Evolutionary conservation across 2,888 invertebrate genomes (phyloP), one percentile per base, ranked within the genome.

Genomic region (Spodoptera picta): DNA sequence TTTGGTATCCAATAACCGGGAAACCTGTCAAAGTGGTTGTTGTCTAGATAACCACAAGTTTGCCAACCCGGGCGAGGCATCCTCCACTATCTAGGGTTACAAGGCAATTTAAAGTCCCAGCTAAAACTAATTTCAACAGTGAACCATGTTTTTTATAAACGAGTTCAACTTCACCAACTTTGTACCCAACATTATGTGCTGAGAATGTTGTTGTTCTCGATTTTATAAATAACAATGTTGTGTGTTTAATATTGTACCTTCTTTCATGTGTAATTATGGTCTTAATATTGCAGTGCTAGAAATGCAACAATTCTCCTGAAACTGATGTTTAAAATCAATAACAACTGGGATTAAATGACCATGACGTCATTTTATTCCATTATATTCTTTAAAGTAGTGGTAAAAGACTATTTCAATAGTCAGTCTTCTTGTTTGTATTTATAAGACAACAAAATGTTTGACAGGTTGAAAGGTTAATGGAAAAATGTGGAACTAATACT

Each of bases 91-190:
- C 53, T 45, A 24, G 60, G 59, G 49, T 56, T 67, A 62, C 69
- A n/a, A 65, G 77, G 65, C 74, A 74, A 79, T 77, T 68, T 75
- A 45, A 70, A 77, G 57, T 65, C 63, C 11, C 48, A 36, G n/a
- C 23, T 47, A 42, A 70, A 79, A 77, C 72, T 79, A 66, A 68
- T 79, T 66, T 66, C 27, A 68, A 54, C 68, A 77, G 67, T 64
- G 56, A 70, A 51, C 27, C 42, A 24, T 52, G 69, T 68, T 65
- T 71, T 74, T 65, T 65, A 50, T 46, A 49, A 59, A 27, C 14
- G 27, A 63, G 23, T 43, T 48, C 46, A 62, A 59, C 14, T 24
- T 23, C 51, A 43, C 4, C 11, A 51, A 48, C 41, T 54, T 58
- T 2, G n/a, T 12, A 45, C 23, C 57, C 4, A 3, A 45, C 48